Conservation (phyloP, 2,888 invertebrate genomes). For the Pyrochroa serraticornis region DNA sequence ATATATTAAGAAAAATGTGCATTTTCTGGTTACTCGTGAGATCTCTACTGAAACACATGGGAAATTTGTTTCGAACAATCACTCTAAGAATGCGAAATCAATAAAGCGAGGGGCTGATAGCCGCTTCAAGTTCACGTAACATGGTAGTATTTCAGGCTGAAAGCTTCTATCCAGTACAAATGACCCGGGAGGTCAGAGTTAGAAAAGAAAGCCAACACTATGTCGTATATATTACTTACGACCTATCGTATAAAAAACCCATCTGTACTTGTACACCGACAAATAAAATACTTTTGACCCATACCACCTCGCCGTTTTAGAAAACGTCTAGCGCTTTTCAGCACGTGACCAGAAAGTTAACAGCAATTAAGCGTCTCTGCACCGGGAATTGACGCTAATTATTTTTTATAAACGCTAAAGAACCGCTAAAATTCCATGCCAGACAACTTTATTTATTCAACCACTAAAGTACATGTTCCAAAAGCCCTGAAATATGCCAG, state of each 20-base stretch:
- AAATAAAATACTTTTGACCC: constrained; percentile 36
- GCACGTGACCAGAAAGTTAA: constrained; percentile 22
- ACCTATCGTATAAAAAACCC: constrained; percentile 47
- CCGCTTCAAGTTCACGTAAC: constrained; percentile 50
- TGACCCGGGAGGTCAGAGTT: constrained; percentile 50
- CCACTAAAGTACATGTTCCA: no score
- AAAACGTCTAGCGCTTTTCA: constrained; percentile 17
- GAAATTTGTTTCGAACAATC: constrained; percentile 31
- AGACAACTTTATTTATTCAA: no score
- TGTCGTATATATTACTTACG: constrained; percentile 49
- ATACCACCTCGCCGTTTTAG: constrained; percentile 12
- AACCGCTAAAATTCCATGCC: no score
- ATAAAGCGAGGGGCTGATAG: constrained; percentile 48
- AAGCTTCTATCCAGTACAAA: constrained; percentile 51
- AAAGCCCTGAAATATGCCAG: no score
- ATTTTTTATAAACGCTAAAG: not conserved
- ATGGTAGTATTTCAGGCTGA: constrained; percentile 52
- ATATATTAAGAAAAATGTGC: not conserved
- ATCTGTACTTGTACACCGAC: constrained; percentile 46
- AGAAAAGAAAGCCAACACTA: constrained; percentile 44
- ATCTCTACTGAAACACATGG: not conserved
- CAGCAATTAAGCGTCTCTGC: constrained; percentile 5
- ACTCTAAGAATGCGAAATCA: constrained; percentile 47
- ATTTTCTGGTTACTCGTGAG: not conserved
- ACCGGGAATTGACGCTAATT: not conserved